Evolutionary conservation across 1,140 invertebrate species (phyloP).

Genomic region (Aphelenchoides besseyi): DNA sequence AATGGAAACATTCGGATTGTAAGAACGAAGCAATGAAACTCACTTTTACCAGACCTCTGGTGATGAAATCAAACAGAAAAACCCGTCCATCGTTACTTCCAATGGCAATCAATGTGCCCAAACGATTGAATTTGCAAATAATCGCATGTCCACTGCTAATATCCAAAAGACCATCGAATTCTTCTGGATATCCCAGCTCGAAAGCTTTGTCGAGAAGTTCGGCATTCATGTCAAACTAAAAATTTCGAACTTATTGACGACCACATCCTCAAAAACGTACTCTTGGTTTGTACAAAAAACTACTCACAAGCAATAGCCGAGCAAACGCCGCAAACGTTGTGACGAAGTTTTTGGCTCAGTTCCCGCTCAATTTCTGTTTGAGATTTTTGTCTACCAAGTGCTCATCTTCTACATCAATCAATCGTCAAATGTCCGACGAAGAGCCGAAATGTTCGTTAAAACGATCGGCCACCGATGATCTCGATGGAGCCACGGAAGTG

Average conservation of each 20-base stretch:
- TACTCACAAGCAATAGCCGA: no score
- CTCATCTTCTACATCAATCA: no score
- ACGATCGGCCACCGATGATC: no score
- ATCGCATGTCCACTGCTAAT: slow-evolving; percentile 30
- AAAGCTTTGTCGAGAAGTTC: slow-evolving; percentile 44
- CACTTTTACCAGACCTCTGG: slow-evolving; percentile 38
- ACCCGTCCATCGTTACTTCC: slow-evolving; percentile 44
- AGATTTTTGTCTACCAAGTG: no score
- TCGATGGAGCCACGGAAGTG: not conserved
- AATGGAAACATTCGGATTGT: slow-evolving; percentile 3
- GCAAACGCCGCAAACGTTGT: no score
- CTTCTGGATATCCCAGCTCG: slow-evolving; percentile 36
- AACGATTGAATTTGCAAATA: slow-evolving; percentile 45
- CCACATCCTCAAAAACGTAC: no score
- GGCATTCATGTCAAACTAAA: slow-evolving; percentile 30
- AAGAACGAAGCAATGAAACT: not conserved
- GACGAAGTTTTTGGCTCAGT: no score
- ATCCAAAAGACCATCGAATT: slow-evolving; percentile 31
- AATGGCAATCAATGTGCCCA: slow-evolving; percentile 43
- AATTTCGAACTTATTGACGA: no score
- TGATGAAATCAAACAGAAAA: slow-evolving; percentile 45
- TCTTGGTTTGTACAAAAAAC: no score
- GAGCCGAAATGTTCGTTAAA: no score
- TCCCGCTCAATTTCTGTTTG: no score
- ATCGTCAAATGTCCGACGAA: no score